A percentile compares a stretch with the other conserved stretches of the same genome.
Evolutionary conservation across 2,888 invertebrate genomes (phyloP).

Genomic region (Maniola hyperantus): DNA sequence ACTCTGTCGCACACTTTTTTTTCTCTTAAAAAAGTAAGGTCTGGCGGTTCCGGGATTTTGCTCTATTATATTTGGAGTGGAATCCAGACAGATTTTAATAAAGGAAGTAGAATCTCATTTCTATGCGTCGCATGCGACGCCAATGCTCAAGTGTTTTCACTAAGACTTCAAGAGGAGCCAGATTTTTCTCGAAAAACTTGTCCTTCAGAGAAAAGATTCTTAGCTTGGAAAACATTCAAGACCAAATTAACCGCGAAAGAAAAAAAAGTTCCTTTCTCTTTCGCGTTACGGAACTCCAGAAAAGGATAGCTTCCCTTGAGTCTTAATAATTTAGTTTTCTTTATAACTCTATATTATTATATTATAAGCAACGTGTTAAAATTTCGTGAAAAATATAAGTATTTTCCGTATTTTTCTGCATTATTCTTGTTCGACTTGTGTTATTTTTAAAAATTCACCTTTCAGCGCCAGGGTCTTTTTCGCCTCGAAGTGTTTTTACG

Average conservation of each 20-base stretch:
- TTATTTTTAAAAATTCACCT: slow-evolving; percentile 49
- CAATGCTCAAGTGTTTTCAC: slow-evolving; percentile 35
- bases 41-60: too few relatives aligned
- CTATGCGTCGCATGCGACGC: slow-evolving; percentile 40
- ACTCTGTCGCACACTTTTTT: too few relatives aligned
- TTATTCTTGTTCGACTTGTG: background rate
- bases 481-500: slow-evolving; percentile 37
- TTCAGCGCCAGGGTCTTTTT: slow-evolving; percentile 44
- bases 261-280: too few relatives aligned
- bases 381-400: too few relatives aligned
- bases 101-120: slow-evolving; percentile 40
- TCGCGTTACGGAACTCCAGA: too few relatives aligned
- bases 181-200: slow-evolving; percentile 29
- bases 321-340: too few relatives aligned
- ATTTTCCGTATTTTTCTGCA: background rate
- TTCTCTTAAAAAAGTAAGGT: too few relatives aligned
- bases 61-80: slow-evolving; percentile 40
- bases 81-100: slow-evolving; percentile 43
- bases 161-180: slow-evolving; percentile 26
- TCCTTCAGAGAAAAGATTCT: slow-evolving; percentile 11
- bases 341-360: too few relatives aligned
- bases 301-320: too few relatives aligned
- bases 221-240: background rate
- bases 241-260: too few relatives aligned
- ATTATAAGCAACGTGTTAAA: too few relatives aligned